Evolutionary conservation across 2,113 vertebrate genomes (phyloP), one percentile per base, ranked within the genome.

Genomic region (Jacana jacana): DNA sequence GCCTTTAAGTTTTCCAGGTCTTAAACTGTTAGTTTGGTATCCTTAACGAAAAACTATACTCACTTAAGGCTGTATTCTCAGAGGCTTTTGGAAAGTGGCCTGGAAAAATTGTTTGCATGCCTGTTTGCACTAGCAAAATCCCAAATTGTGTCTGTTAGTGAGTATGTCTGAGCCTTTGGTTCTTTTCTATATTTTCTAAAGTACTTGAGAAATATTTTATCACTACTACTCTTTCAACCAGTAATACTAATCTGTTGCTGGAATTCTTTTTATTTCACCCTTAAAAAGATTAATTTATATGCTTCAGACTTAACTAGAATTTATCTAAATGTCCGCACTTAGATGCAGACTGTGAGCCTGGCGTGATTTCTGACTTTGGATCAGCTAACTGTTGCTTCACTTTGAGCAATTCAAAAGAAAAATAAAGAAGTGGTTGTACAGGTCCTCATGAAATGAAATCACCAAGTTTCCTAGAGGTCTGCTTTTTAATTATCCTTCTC

Each of bases 101-200:
- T 95, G 84, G 78, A 96, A 95, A 96, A 93, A 88, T 92, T 94
- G 79, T 96, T 93, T 95, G 86, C 60, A 40, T 91, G 92, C 80
- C 65, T 88, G 80, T 96, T 96, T 94, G 93, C 90, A 88, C 69
- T 55, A 96, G 58, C 48, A 90, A 96, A 95, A 96, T 90, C 93
- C 68, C 79, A 75, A 86, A 89, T 65, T 75, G 30, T 93, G 18
- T 83, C 79, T 83, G 24, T 66, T 63, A 93, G 37, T 75, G 46
- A 70, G 64, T 70, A 35, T 78, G 35, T 81, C 85, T 64, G 88
- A 91, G 68, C 46, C 55, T 90, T 75, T 88, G 61, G 22, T 75
- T 90, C 73, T 91, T 91, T 91, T 52, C 64, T 83, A 4, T 44
- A 37, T 91, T 91, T 96, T 94, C 60, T 75, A 10, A 68, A 55